Evolutionary conservation across 2,888 invertebrate genomes (phyloP), one percentile per base, ranked within the genome.

Genomic region (Boloria selene): DNA sequence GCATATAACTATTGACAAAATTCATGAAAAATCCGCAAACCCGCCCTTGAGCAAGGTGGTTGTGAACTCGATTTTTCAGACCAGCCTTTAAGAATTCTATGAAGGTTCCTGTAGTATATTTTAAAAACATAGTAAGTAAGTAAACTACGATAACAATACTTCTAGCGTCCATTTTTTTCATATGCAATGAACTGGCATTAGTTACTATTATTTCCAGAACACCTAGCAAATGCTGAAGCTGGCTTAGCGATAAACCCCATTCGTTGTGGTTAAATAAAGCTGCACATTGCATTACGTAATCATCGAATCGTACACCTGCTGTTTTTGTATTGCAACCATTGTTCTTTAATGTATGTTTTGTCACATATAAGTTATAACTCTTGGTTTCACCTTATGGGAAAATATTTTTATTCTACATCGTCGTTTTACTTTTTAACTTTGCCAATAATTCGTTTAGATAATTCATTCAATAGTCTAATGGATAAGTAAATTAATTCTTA

Each of bases 241-340:
- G 22, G 56, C 22, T 56, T 38, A 26, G 44, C 22, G 56, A 45
- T 22, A n/a, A 56, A 22, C 18, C 56, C 55, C 56, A 56, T 56
- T 56, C 60, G 38, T 59, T 65, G 53, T 68, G 54, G 54, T 55
- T 64, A 66, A 61, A 68, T 62, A 62, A 61, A 66, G 65, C 70
- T 71, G 67, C 68, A 67, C 67, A 74, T 70, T 53, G 51, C 13
- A 49, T 73, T 72, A 56, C 60, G 58, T 54, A 63, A 68, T 49
- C 62, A 65, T 61, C 60, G 45, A 63, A 53, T 13, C 66, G 66
- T 52, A 68, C 73, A 72, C 70, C 67, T 70, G 66, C 60, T 74
- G 74, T 74, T 74, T 71, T 73, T 72, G 72, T 38, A 38, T 69
- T 61, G 42, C 65, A 49, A 55, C 72, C 73, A 75, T 76, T 76